Evolutionary conservation across 2,113 vertebrate genomes (phyloP), one percentile per base, ranked within the genome.

Genomic region (Psettodes erumei): DNA sequence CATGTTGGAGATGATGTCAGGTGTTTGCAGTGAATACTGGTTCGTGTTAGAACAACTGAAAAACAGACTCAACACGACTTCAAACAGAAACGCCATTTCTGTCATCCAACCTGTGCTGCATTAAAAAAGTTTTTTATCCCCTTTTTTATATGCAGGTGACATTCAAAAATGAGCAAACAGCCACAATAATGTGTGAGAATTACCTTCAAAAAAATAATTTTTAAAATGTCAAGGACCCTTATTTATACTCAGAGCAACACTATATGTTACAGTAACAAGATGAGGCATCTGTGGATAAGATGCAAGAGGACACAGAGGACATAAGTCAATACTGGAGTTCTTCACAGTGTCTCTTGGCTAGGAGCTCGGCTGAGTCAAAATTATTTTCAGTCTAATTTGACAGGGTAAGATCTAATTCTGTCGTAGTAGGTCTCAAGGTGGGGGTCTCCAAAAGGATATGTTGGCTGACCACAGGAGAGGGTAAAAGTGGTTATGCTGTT

Each of bases 121-220:
- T n/a, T n/a, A n/a, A n/a, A n/a, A n/a, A n/a, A n/a, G n/a, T n/a
- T n/a, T n/a, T n/a, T n/a, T n/a, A n/a, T n/a, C n/a, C n/a, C n/a
- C n/a, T n/a, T n/a, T n/a, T n/a, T n/a, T n/a, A n/a, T n/a, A n/a
- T n/a, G n/a, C 8, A 32, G 2, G 15, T 10, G 50, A 42, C 67
- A 47, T 62, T 70, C 48, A 62, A 23, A 55, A 4, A 55, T 33
- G 19, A 40, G 58, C 43, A 64, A 30, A 16, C 11, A 28, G 15
- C 23, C 8, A 25, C 12, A 10, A 18, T 45, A 11, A 59, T 21
- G 25, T 40, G n/a, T 25, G 25, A 63, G 38, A 65, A 48, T 25
- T 15, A 47, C 25, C 23, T 67, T 40, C 25, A 67, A 37, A 56
- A 8, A 25, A 58, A 30, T 12, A 9, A n/a, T 50, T 59, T 35